Conservation (phyloP, 2,797 vertebrate genomes). For the Zalophus californianus region DNA sequence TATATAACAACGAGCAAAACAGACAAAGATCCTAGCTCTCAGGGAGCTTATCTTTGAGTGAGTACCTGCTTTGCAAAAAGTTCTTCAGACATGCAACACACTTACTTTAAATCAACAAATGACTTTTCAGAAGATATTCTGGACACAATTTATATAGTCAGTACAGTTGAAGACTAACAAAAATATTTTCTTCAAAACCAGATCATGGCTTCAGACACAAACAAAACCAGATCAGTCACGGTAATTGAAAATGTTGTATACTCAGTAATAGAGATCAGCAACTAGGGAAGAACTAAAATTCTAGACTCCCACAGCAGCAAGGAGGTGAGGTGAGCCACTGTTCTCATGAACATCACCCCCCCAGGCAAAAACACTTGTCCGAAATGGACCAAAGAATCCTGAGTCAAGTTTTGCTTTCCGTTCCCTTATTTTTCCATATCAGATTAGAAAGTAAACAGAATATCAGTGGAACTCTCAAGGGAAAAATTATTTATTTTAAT, state of each 20-base stretch:
- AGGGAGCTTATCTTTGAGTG: not conserved
- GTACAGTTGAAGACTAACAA: not conserved
- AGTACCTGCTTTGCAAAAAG: not conserved
- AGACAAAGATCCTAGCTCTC: not conserved
- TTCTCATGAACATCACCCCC: not conserved
- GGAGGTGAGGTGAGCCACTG: accelerated
- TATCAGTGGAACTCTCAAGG: not conserved
- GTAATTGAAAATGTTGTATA: not conserved
- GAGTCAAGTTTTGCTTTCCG: not conserved
- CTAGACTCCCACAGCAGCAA: not conserved
- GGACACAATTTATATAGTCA: not conserved
- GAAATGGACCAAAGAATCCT: not conserved
- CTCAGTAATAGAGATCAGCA: not conserved
- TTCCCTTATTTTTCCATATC: not conserved
- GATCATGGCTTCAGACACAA: constrained; percentile 32
- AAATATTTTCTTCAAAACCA: constrained; percentile 44
- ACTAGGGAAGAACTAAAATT: not conserved
- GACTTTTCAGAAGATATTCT: not conserved
- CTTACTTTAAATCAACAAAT: not conserved
- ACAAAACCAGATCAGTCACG: not conserved
- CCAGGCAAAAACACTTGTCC: not conserved
- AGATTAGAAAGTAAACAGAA: not conserved
- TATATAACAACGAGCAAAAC: not conserved
- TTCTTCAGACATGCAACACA: not conserved
- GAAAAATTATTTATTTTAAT: not conserved